Conservation (phyloP, 2,888 invertebrate genomes). For the Bursaphelenchus okinawaensis region DNA sequence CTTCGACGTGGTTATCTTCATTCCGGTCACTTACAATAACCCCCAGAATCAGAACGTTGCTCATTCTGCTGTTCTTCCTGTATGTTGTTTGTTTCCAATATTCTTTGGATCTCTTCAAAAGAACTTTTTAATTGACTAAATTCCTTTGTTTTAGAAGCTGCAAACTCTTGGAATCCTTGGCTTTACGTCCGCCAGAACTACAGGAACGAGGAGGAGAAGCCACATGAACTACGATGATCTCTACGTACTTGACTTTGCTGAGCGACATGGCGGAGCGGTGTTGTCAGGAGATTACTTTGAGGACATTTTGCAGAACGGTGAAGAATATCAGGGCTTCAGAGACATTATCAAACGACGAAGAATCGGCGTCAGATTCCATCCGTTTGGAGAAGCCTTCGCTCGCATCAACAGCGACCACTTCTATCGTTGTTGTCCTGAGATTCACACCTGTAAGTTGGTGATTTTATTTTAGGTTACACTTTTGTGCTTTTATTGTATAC, state of each 20-base stretch:
- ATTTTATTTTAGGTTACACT: neutral
- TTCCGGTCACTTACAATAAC: conserved; percentile 47
- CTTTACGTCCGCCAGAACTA: conserved; percentile 42
- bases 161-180: conserved; percentile 39
- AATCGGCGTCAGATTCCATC: conserved; percentile 32
- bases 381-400: conserved; percentile 32
- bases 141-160: conserved; percentile 27
- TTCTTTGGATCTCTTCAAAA: neutral
- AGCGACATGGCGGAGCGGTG: conserved; percentile 39
- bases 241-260: conserved; percentile 38
- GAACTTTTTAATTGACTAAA: no score
- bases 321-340: conserved; percentile 32
- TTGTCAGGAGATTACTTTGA: conserved; percentile 44
- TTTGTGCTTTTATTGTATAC: neutral
- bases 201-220: conserved; percentile 33
- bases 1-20: conserved; percentile 42
- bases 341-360: conserved; percentile 32
- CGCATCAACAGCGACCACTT: conserved; percentile 30
- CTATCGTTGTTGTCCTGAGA: conserved; percentile 32
- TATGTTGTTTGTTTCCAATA: conserved; percentile 4
- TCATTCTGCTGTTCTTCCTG: conserved; percentile 34
- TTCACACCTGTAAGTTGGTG: conserved; percentile 5
- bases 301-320: conserved; percentile 35
- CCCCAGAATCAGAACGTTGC: conserved; percentile 34
- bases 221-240: conserved; percentile 50